phyloP scores from a whole-genome alignment of 2,888 invertebrate genomes.

The Plutella xylostella region DNA sequence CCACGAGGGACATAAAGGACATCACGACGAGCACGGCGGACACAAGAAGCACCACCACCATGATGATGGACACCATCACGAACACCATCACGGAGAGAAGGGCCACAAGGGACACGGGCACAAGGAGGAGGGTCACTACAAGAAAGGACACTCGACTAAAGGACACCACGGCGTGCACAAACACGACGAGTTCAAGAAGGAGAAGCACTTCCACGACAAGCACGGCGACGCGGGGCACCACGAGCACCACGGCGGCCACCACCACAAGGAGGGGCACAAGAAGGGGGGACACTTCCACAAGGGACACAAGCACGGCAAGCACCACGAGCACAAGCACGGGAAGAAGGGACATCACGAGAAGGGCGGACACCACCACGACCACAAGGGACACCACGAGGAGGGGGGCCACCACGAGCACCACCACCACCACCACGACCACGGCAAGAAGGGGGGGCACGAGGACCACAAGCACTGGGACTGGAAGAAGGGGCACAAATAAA shows the following conservation, averaged over 20 bases:
- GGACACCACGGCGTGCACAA: constrained; percentile 89
- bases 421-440: constrained; percentile 79
- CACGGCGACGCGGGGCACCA: constrained; percentile 84
- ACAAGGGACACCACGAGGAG: constrained; percentile 83
- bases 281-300: constrained; percentile 85
- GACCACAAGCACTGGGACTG: constrained; percentile 85
- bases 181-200: constrained; percentile 86
- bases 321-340: constrained; percentile 82
- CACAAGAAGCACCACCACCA: constrained; percentile 76
- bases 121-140: constrained; percentile 75
- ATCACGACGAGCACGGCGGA: constrained; percentile 73
- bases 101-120: constrained; percentile 72
- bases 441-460: constrained; percentile 84
- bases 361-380: constrained; percentile 83
- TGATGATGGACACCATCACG: constrained; percentile 74
- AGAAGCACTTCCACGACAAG: constrained; percentile 88
- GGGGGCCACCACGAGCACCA: constrained; percentile 84
- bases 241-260: constrained; percentile 82
- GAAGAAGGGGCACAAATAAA: constrained; percentile 64
- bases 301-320: constrained; percentile 81
- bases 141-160: constrained; percentile 87
- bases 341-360: constrained; percentile 86
- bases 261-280: constrained; percentile 83
- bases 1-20: constrained; percentile 73
- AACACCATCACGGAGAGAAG: constrained; percentile 75